Conservation (phyloP, 2,113 vertebrate species). For the Eupsittula cactorum region DNA sequence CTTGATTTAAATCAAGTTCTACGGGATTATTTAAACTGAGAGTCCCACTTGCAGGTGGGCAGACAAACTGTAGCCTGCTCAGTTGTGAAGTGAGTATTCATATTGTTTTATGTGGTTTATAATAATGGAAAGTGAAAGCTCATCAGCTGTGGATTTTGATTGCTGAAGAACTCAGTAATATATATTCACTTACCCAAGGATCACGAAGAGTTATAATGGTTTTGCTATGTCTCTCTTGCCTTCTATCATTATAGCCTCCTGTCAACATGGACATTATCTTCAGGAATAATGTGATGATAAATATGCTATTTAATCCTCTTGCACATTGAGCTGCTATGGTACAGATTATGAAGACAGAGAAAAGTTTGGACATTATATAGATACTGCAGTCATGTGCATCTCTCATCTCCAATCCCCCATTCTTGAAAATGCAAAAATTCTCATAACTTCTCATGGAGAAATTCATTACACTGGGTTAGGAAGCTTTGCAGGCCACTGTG, state of each 20-base stretch:
- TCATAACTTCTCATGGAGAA: not conserved
- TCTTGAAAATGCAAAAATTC: not conserved
- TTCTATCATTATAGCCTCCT: not conserved
- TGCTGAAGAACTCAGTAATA: not conserved
- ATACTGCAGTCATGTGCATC: not conserved
- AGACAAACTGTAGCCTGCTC: not conserved
- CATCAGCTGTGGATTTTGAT: not conserved
- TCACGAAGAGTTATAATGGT: not conserved
- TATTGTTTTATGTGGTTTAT: not conserved
- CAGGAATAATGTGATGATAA: not conserved
- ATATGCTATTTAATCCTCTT: not conserved
- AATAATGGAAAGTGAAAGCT: not conserved
- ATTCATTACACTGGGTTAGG: not conserved
- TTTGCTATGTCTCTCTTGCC: not conserved
- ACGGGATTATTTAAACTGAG: not conserved
- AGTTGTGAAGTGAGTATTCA: not conserved
- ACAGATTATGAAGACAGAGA: not conserved
- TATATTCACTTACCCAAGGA: not conserved
- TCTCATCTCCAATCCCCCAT: not conserved
- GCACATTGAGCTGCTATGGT: not conserved
- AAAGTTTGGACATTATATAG: not conserved
- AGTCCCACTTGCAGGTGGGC: not conserved
- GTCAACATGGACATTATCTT: rapidly evolving
- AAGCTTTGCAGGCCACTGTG: not conserved
- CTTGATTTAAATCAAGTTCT: not conserved